phyloP scores from a whole-genome alignment of 2,113 vertebrate species.

The Hippopotamus amphibius region DNA sequence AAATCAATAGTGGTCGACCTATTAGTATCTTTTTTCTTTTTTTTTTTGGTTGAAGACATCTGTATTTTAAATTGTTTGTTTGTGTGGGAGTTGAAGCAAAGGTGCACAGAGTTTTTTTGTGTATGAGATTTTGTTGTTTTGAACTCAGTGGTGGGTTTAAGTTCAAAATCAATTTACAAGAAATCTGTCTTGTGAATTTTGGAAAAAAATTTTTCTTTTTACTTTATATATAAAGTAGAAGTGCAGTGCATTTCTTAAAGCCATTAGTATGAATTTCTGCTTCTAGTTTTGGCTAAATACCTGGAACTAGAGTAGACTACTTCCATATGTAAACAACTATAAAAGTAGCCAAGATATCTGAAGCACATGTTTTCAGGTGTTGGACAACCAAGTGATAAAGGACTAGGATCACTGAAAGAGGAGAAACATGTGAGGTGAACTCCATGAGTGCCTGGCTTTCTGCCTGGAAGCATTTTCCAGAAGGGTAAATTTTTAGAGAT shows the following conservation, averaged over 20 bases:
- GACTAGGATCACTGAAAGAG: neutral
- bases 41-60: neutral
- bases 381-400: neutral
- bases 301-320: neutral
- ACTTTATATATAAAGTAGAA: neutral
- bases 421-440: neutral
- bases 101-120: neutral
- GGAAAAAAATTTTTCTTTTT: neutral
- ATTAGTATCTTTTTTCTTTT: neutral
- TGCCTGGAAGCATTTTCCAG: neutral
- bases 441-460: neutral
- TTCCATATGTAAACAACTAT: neutral
- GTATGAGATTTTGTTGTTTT: neutral
- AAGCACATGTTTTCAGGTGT: neutral
- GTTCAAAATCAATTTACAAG: constrained; percentile 35
- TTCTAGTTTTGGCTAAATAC: neutral
- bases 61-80: constrained; percentile 13
- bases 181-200: constrained; percentile 20
- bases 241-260: neutral
- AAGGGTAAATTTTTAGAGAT: neutral
- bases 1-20: neutral
- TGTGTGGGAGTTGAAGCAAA: constrained; percentile 9
- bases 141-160: constrained; percentile 13
- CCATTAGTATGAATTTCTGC: neutral
- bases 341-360: neutral